A percentile compares a stretch with the other conserved stretches of the same genome.
Evolutionary conservation across 2,113 vertebrate genomes (phyloP).

Genomic region (Forbesichthys agassizii): DNA sequence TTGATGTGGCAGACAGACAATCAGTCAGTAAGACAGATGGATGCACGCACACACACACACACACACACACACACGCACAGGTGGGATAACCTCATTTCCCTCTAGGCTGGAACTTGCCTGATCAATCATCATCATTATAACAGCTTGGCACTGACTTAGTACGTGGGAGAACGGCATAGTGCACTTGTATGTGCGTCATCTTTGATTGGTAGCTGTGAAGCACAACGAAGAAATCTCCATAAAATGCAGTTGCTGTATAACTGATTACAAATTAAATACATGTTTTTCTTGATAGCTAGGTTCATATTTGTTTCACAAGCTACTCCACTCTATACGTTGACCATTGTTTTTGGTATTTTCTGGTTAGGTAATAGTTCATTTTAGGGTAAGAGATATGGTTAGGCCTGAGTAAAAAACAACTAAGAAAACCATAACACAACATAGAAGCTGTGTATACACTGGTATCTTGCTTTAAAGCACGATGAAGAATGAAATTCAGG

Average conservation of each 20-base stretch:
- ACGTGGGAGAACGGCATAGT: slow-evolving; percentile 19
- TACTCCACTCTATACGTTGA: too few species aligned
- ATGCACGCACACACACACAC: slow-evolving; percentile 1
- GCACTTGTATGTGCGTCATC: neutral
- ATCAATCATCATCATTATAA: slow-evolving; percentile 42
- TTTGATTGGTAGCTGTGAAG: too few species aligned
- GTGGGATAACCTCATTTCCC: slow-evolving; percentile 48
- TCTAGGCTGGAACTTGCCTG: slow-evolving; percentile 17
- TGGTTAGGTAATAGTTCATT: too few species aligned
- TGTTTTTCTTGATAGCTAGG: too few species aligned
- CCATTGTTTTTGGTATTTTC: too few species aligned
- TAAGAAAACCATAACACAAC: too few species aligned
- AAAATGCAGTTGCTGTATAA: too few species aligned
- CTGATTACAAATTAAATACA: too few species aligned
- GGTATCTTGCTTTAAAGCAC: neutral
- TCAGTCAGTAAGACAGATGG: neutral
- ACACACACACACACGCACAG: slow-evolving; percentile 25
- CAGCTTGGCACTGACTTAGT: slow-evolving; percentile 1
- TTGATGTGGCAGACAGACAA: neutral
- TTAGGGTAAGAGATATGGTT: too few species aligned
- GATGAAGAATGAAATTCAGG: neutral
- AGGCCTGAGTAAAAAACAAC: too few species aligned
- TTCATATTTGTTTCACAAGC: too few species aligned
- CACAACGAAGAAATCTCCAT: too few species aligned
- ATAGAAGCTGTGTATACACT: neutral